Base-by-base conservation (phyloP, 2,888 invertebrate species). In the Trilocha varians region DNA sequence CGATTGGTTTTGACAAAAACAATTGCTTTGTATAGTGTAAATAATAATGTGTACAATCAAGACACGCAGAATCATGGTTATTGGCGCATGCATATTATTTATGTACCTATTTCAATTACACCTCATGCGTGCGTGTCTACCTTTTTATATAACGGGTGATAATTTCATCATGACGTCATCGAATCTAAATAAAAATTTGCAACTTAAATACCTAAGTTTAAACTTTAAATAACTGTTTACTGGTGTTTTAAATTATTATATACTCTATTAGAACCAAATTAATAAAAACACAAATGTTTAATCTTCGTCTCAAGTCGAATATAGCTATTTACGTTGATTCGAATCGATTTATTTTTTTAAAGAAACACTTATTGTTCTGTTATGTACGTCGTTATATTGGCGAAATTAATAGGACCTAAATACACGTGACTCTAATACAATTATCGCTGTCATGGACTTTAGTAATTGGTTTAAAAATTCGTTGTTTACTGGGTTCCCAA, bases 131-230 rank as follows among this genome's bases (percentile, higher is more conserved):
- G 72, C 82, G 82, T 83, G 83, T 65, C 57, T 66, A 51, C 49
- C 79, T 75, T 62, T 76, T 83, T 83, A 80, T 75, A 72, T 62
- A 64, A 56, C 57, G 48, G 43, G 73, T 76, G 80, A 77, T 83
- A 83, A 83, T 82, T 78, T 65, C 37, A 43, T 45, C 43, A 49
- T 71, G 69, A 82, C 78, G 78, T 77, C 75, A 75, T 44, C 56
- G 48, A 59, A 55, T 58, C 49, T 53, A 59, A 65, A 65, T 61
- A 25, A 11, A 9, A 57, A 62, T 59, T 62, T 47, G 50, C 57
- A 57, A 57, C 56, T 69, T 25, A 2, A 25, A n/a, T n/a, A n/a
- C n/a, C n/a, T n/a, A n/a, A n/a, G n/a, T n/a, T n/a, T n/a, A n/a
- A n/a, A n/a, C n/a, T n/a, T n/a, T n/a, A n/a, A n/a, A n/a, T n/a